Conservation (phyloP, 2,113 vertebrate genomes). For the Etia nguti region DNA sequence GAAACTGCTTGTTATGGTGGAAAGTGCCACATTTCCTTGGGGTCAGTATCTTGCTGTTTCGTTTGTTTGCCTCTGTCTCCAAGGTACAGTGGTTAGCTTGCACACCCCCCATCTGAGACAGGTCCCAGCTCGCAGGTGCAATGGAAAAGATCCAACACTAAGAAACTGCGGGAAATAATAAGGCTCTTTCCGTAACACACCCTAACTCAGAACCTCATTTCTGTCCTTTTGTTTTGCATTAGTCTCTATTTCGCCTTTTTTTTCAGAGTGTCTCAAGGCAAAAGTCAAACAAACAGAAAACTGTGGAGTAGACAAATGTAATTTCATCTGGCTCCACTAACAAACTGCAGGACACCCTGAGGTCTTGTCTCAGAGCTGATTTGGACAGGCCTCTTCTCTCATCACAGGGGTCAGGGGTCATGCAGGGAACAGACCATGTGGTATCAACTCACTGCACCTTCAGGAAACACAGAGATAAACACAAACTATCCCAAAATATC, state of each 20-base stretch:
- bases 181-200: background rate
- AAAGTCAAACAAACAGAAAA: slow-evolving; percentile 24
- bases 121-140: slow-evolving; percentile 49
- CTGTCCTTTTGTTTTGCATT: background rate
- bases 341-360: slow-evolving; percentile 37
- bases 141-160: slow-evolving; percentile 7
- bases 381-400: slow-evolving; percentile 53
- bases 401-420: slow-evolving; percentile 48
- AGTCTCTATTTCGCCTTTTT: background rate
- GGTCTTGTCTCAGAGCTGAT: slow-evolving; percentile 47
- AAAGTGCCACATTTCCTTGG: slow-evolving; percentile 50
- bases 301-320: slow-evolving; percentile 19
- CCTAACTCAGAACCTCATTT: background rate
- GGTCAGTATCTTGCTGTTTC: slow-evolving; percentile 48
- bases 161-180: slow-evolving; percentile 13
- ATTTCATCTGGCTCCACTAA: slow-evolving; percentile 43
- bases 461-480: slow-evolving; percentile 8
- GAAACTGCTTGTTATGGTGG: slow-evolving; percentile 46
- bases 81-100: slow-evolving; percentile 51
- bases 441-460: slow-evolving; percentile 14
- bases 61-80: slow-evolving; percentile 57
- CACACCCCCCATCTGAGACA: slow-evolving; percentile 32
- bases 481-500: slow-evolving; percentile 33
- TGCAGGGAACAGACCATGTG: slow-evolving; percentile 20
- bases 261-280: background rate